A percentile compares a stretch with the other conserved stretches of the same genome.
Evolutionary conservation across 2,888 invertebrate genomes (phyloP).

Genomic region (Eurois occulta): DNA sequence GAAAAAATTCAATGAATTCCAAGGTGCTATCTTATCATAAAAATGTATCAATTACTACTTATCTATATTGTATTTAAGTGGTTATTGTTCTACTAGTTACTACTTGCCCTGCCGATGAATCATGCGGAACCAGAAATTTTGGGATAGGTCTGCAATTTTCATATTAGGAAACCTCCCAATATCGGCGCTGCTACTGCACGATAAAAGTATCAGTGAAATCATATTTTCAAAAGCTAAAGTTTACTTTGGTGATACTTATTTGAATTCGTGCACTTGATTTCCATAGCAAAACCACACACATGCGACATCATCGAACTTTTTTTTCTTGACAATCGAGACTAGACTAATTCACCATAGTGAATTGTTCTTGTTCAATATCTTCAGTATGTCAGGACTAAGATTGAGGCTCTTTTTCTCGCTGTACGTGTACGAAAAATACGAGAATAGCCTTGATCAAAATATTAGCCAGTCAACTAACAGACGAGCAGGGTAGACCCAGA

Average conservation of each 20-base stretch:
- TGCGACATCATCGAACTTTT: not conserved
- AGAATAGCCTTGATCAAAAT: not conserved
- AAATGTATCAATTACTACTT: constrained; percentile 11
- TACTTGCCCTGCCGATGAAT: no score
- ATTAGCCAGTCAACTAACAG: not conserved
- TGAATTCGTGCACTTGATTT: not conserved
- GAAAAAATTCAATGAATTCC: constrained; percentile 30
- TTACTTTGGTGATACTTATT: not conserved
- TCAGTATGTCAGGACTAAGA: no score
- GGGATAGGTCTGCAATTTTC: not conserved
- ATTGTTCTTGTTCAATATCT: no score
- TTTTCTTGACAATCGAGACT: not conserved
- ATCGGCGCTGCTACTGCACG: not conserved
- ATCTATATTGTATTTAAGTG: not conserved
- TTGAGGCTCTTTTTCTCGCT: not conserved
- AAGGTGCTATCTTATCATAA: constrained; percentile 27
- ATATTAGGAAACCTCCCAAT: not conserved
- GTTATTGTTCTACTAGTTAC: not conserved
- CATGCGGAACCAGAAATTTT: not conserved
- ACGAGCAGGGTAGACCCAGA: not conserved
- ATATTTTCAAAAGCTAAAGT: not conserved
- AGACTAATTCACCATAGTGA: no score
- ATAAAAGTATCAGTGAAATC: not conserved
- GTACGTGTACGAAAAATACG: not conserved
- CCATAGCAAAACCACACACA: not conserved